Evolutionary conservation across 2,113 vertebrate genomes (phyloP).

Genomic region (Triplophysa tibetana): DNA sequence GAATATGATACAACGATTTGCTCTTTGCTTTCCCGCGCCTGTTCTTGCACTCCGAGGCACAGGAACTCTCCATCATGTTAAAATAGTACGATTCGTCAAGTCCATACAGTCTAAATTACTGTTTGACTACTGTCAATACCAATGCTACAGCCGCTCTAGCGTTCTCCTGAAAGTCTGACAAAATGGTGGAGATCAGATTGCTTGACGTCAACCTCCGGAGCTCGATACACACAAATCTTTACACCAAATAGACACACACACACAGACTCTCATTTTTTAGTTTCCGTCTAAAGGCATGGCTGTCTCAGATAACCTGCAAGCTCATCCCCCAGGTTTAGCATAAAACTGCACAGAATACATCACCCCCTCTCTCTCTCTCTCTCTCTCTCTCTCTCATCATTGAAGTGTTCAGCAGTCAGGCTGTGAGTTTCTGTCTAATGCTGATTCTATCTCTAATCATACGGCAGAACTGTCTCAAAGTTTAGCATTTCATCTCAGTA

Average conservation of each 20-base stretch:
- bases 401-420: conserved; percentile 18
- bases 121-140: too few relatives aligned
- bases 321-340: conserved; percentile 19
- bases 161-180: too few relatives aligned
- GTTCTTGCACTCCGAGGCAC: too few relatives aligned
- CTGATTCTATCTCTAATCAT: conserved; percentile 42
- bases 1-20: too few relatives aligned
- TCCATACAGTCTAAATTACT: too few relatives aligned
- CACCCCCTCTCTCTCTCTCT: too few relatives aligned
- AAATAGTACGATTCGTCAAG: too few relatives aligned
- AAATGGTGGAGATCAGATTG: too few relatives aligned
- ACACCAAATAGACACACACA: background rate
- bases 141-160: too few relatives aligned
- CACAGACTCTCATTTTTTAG: background rate
- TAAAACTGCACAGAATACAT: conserved; percentile 8
- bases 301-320: conserved; percentile 43
- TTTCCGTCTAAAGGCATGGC: conserved; percentile 13
- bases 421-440: conserved; percentile 39
- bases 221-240: background rate
- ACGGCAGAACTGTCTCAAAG: conserved; percentile 9
- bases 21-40: too few relatives aligned
- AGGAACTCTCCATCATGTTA: too few relatives aligned
- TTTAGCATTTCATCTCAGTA: background rate
- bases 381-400: conserved; percentile 1
- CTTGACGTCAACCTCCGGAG: too few relatives aligned